Conservation (phyloP, 2,113 vertebrate genomes). For the Pogona vitticeps region DNA sequence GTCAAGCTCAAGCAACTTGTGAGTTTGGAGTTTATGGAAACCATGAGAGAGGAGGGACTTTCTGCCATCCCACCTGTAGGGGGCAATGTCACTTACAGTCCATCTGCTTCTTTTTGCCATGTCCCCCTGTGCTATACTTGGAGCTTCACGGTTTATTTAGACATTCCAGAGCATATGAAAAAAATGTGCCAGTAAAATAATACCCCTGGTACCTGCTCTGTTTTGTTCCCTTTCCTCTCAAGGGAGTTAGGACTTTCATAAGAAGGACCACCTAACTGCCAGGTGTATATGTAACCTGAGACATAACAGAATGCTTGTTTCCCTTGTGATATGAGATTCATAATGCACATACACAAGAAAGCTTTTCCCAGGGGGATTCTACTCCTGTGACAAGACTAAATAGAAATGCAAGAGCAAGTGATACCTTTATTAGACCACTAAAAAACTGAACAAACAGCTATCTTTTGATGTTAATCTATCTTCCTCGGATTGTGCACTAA, state of each 20-base stretch:
- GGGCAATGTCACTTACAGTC: too few relatives aligned
- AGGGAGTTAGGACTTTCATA: background rate
- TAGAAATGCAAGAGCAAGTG: background rate
- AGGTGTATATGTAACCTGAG: background rate
- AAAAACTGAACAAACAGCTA: too few relatives aligned
- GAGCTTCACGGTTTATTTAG: background rate
- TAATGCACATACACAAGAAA: background rate
- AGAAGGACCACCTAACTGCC: background rate
- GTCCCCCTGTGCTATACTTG: background rate
- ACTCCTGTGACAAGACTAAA: background rate
- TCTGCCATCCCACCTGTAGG: too few relatives aligned
- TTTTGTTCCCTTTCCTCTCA: background rate
- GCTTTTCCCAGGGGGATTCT: background rate
- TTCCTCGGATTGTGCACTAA: too few relatives aligned
- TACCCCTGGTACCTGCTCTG: background rate
- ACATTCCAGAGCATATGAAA: background rate
- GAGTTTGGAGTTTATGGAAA: too few relatives aligned
- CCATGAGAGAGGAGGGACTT: too few relatives aligned
- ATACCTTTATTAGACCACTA: too few relatives aligned
- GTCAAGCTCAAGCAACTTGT: too few relatives aligned
- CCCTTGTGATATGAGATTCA: background rate
- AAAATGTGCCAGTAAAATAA: background rate
- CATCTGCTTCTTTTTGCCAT: background rate
- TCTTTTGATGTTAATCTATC: too few relatives aligned
- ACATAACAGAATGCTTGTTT: background rate